Base-by-base conservation (phyloP, 2,113 vertebrate species). In the Apeltes quadracus region DNA sequence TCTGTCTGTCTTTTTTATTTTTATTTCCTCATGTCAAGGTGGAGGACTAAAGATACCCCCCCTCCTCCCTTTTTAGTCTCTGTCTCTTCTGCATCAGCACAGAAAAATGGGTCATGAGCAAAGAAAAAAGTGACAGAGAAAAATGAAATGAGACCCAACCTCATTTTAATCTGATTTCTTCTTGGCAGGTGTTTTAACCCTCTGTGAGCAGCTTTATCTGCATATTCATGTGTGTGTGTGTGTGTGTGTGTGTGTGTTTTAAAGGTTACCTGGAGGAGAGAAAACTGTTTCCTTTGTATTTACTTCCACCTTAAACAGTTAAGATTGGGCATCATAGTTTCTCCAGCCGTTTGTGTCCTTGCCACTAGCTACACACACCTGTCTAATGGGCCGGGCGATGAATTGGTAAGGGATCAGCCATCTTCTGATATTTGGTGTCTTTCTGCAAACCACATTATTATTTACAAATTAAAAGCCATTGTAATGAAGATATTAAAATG, bases 81-180 rank as follows among this genome's bases (percentile, higher is more conserved):
- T 54, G 34, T 84, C 78, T 73, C 81, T 86, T 71, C 70, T 72
- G 58, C 79, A 69, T 78, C 69, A 72, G 80, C 75, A 25, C 72
- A 75, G 84, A 68, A 90, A 92, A 90, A 88, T 91, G 83, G 87
- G 89, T 92, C 89, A 91, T 50, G 84, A 85, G 80, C 74, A 39
- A 29, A 87, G 75, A 85, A 87, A 88, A 84, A 80, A 83, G 84
- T 81, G 79, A 87, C 83, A 87, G 79, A 84, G 82, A 87, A 80
- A 90, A 86, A 87, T 84, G 81, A 91, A 89, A 84, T 69, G 72
- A 89, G 85, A 89, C 81, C 87, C 79, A 87, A 85, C 89, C 88
- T 89, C 76, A 81, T 90, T 90, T 90, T 88, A 88, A 84, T 86
- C 79, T 76, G 81, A 85, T 89, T 87, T 89, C 72, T 78, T 63